Evolutionary conservation across 2,888 invertebrate species (phyloP), one percentile per base, ranked within the genome.

Genomic region (Crocallis elinguaria): DNA sequence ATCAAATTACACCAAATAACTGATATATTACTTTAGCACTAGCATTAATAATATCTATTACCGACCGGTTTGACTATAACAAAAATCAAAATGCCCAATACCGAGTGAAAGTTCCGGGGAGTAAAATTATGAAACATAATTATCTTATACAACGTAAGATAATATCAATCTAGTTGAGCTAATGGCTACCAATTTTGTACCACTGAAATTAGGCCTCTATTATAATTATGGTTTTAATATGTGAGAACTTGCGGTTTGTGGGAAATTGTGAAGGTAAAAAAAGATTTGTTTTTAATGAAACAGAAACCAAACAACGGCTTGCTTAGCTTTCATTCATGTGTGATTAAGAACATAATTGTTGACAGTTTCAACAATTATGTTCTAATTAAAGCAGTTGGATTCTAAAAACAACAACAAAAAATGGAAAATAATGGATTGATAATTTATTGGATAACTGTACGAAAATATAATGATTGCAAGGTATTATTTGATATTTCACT

Each of bases 21-120:
- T 16, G 11, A 25, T 17, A 23, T 37, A 32, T 32, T 17, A 17
- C 8, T n/a, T 6, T 9, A 36, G 32, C 23, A 16, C 16, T 9
- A 27, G 4, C 14, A 16, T 49, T 23, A 35, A 39, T 39, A 19
- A 37, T 42, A 42, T n/a, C n/a, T n/a, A 46, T 42, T 36, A 25
- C 46, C 13, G 27, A 29, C 46, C 63, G 46, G 39, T 51, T 44
- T 33, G 19, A 35, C 32, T 4, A 67, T 11, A 38, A 55, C 51
- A 45, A 54, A 68, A 69, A 70, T 75, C 69, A 73, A 74, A 67
- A 69, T 62, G 62, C 63, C 70, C 65, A 60, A 73, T 67, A 62
- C 51, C 58, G 69, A 78, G 82, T 73, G 82, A 82, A 82, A 82
- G 82, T 77, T 57, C 58, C n/a, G 56, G 51, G 66, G 69, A 62